Percentiles rank a stretch among this genome's conserved stretches.
These are phyloP conservation scores for Channallabes apus DNA, from an alignment of 2,797 vertebrate species.

Conservation along the genomic window DNA sequence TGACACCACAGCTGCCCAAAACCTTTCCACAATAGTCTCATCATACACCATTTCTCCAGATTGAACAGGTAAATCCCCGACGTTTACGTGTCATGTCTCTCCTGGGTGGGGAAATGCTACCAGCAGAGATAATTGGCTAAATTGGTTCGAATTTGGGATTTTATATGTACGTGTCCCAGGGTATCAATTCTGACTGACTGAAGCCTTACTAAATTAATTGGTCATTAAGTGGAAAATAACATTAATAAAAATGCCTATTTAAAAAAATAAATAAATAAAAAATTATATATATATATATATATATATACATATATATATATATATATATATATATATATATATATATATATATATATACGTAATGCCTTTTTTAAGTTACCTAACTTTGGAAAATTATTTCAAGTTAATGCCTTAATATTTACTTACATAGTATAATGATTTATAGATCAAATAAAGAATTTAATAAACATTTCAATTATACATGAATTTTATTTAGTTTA, in stretches of 20 bases:
- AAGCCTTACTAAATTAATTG: background rate
- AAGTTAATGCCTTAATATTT: background rate
- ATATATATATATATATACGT: background rate
- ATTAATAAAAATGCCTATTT: background rate
- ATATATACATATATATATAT: no score
- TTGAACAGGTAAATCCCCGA: constrained; percentile 34
- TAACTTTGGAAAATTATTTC: background rate
- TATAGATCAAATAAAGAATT: background rate
- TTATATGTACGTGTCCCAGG: background rate
- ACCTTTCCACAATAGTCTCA: constrained; percentile 54
- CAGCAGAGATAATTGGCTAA: background rate
- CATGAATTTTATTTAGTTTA: no score
- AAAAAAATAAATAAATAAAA: no score
- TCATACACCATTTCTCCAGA: constrained; percentile 48
- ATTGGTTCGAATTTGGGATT: background rate
- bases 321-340: no score
- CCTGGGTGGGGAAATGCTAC: background rate
- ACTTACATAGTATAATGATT: background rate
- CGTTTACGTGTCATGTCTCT: background rate
- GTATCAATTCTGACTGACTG: background rate
- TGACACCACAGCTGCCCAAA: constrained; percentile 52
- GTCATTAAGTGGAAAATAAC: background rate
- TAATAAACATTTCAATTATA: background rate
- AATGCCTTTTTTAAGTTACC: background rate
- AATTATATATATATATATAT: no score